These are phyloP conservation scores for Trileptium ribeirensis DNA, from an alignment of 2,888 invertebrate genomes.

Conservation along the genomic window DNA sequence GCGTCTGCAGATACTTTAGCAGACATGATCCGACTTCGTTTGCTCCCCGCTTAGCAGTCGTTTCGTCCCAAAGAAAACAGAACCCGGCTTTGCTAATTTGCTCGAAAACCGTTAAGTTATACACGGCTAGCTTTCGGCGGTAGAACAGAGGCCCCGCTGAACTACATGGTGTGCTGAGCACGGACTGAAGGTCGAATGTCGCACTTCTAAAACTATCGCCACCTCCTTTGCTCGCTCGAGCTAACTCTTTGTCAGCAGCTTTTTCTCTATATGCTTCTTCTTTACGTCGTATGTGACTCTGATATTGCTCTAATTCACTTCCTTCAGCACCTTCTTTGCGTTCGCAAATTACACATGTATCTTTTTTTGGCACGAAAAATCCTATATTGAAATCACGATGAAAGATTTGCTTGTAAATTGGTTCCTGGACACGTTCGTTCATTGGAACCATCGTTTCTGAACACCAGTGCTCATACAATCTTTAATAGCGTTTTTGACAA, in stretches of 20 bases:
- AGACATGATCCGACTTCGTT: slow-evolving; percentile 17
- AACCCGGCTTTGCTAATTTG: background rate
- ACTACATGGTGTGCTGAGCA: slow-evolving; percentile 6
- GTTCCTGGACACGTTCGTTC: background rate
- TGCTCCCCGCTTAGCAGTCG: slow-evolving; percentile 4
- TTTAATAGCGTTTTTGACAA: too few species aligned
- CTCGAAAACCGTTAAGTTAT: slow-evolving; percentile 17
- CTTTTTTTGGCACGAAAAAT: slow-evolving; percentile 15
- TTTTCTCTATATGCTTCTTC: background rate
- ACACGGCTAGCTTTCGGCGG: slow-evolving; percentile 15
- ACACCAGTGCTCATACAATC: too few species aligned
- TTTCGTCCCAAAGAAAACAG: slow-evolving; percentile 14
- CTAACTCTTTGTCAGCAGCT: background rate
- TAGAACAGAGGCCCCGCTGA: slow-evolving; percentile 14
- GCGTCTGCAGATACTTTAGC: background rate
- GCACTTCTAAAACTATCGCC: background rate
- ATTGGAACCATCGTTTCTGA: too few species aligned
- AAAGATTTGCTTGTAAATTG: background rate
- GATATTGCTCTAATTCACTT: background rate
- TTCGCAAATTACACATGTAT: background rate
- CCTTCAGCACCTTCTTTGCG: background rate
- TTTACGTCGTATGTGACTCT: background rate
- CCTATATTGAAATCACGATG: slow-evolving; percentile 7
- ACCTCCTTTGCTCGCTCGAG: background rate
- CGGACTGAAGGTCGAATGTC: slow-evolving; percentile 18